A percentile compares a stretch with the other conserved stretches of the same genome.
Evolutionary conservation across 2,888 invertebrate genomes (phyloP).

Genomic region (Drosophila merina): DNA sequence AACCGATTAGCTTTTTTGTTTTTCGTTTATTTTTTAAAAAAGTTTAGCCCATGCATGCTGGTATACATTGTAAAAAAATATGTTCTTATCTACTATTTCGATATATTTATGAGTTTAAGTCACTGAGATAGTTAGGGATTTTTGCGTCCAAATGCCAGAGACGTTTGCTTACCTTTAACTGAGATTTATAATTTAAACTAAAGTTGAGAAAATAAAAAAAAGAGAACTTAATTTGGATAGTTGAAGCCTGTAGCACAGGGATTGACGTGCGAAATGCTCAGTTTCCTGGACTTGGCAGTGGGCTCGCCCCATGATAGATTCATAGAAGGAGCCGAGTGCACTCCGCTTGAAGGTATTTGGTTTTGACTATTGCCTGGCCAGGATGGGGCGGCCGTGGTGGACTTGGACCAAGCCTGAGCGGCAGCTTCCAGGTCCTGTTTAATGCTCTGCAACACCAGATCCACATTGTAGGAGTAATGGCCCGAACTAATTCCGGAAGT

Average conservation of each 20-base stretch:
- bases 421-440: conserved; percentile 70
- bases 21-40: background rate
- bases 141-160: conserved; percentile 52
- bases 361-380: conserved; percentile 17
- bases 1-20: background rate
- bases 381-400: conserved; percentile 47
- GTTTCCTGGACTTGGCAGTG: conserved; percentile 57
- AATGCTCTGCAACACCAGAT: conserved; percentile 65
- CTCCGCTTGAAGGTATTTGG: conserved; percentile 23
- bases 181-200: background rate
- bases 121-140: conserved; percentile 59
- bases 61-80: conserved; percentile 6
- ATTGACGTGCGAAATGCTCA: conserved; percentile 61
- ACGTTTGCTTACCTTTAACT: conserved; percentile 31
- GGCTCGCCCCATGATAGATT: conserved; percentile 74
- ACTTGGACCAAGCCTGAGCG: conserved; percentile 68
- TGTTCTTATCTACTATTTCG: background rate
- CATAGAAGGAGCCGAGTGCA: conserved; percentile 53
- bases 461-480: conserved; percentile 67
- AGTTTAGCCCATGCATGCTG: background rate
- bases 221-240: conserved; percentile 47
- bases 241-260: conserved; percentile 52
- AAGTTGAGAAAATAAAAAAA: background rate
- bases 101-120: conserved; percentile 31
- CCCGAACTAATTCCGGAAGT: conserved; percentile 24